These are phyloP conservation scores for Pyrgilauda ruficollis DNA, from an alignment of 2,113 vertebrate genomes.

Conservation along the genomic window DNA sequence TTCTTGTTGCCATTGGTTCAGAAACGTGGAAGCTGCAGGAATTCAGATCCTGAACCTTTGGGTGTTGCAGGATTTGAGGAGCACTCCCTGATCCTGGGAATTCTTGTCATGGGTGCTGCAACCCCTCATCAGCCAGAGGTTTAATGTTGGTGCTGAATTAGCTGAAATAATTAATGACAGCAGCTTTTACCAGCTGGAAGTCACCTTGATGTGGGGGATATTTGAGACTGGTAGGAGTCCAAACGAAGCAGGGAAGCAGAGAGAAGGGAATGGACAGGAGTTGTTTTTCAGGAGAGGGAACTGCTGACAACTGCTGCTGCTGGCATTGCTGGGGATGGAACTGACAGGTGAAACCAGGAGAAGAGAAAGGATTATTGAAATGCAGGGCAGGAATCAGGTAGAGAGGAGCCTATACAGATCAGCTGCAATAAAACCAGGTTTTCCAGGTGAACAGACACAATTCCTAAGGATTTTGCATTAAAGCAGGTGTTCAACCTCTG, in stretches of 20 bases:
- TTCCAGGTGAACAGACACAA: neutral
- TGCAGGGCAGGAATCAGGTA: neutral
- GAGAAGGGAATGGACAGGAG: neutral
- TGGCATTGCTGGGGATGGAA: neutral
- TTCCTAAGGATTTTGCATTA: neutral
- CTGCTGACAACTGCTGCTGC: neutral
- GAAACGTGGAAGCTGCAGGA: neutral
- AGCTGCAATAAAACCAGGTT: neutral
- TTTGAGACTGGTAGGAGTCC: neutral
- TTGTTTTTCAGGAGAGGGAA: neutral
- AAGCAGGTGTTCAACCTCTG: accelerated
- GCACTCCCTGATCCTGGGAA: neutral
- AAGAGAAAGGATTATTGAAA: neutral
- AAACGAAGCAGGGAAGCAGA: neutral
- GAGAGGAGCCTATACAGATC: neutral
- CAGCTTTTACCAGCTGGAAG: neutral
- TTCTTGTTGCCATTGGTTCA: neutral
- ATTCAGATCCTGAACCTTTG: neutral
- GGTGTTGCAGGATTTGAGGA: neutral
- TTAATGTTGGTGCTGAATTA: neutral
- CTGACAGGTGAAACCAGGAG: neutral
- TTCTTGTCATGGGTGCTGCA: accelerated
- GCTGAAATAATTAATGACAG: neutral
- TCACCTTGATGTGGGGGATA: neutral
- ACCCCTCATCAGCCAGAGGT: accelerated